Percentiles rank a stretch among this genome's conserved stretches.
Conservation (phyloP, 2,797 vertebrate genomes). For the Aeoliscus strigatus region DNA sequence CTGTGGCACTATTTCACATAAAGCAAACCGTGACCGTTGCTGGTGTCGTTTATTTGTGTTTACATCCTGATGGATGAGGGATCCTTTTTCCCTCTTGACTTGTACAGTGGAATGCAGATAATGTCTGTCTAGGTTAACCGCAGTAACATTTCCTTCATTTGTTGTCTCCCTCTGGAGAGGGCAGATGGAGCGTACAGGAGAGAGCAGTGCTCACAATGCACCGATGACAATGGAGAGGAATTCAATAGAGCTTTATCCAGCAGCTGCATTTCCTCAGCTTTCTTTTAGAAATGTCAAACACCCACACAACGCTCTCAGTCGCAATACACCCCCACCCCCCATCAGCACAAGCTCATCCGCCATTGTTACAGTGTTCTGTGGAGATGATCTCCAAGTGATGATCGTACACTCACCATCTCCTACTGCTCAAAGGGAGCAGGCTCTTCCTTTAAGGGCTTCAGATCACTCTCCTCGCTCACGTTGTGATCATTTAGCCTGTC, state of each 20-base stretch:
- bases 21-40: too few species aligned
- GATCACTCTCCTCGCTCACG: conserved; percentile 41
- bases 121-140: too few species aligned
- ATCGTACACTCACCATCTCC: conserved; percentile 47
- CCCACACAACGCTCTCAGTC: conserved; percentile 35
- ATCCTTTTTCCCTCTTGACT: too few species aligned
- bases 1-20: too few species aligned
- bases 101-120: too few species aligned
- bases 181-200: conserved; percentile 9
- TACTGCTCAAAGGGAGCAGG: conserved; percentile 27
- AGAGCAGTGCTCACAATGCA: conserved; percentile 16
- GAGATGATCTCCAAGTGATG: conserved; percentile 46
- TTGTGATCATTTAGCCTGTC: conserved; percentile 33
- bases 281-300: conserved; percentile 56
- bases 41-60: too few species aligned
- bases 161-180: too few species aligned
- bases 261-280: conserved; percentile 37
- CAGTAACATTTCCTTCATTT: too few species aligned
- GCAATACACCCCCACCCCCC: conserved; percentile 6
- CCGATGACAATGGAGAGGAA: conserved; percentile 31
- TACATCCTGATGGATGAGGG: too few species aligned
- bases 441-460: conserved; percentile 39
- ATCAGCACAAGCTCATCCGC: conserved; percentile 11
- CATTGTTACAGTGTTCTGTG: conserved; percentile 18
- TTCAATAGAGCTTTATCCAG: conserved; percentile 29